A percentile compares a stretch with the other conserved stretches of the same genome.
Conservation (phyloP, 2,113 vertebrate species). For the Podiceps cristatus region DNA sequence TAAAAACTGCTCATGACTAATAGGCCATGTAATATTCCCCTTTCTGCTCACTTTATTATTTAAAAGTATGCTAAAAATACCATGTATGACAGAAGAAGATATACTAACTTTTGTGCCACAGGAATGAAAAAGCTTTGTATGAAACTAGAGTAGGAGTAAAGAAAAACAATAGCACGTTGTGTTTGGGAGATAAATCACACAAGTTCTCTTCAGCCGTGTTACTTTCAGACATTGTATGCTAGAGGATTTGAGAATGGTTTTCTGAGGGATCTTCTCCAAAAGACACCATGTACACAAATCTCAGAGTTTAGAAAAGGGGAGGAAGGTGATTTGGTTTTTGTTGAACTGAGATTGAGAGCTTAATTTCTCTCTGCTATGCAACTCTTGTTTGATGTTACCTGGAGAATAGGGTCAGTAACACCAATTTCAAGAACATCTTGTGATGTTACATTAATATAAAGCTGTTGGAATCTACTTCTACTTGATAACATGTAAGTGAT, state of each 20-base stretch:
- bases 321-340: background rate
- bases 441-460: background rate
- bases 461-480: background rate
- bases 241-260: background rate
- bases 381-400: background rate
- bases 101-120: background rate
- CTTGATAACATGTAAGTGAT: background rate
- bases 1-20: background rate
- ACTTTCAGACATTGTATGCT: background rate
- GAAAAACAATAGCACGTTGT: background rate
- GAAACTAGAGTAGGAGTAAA: background rate
- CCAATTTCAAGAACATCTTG: background rate
- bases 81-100: background rate
- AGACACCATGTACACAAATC: background rate
- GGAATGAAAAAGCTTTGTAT: background rate
- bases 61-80: background rate
- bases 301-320: background rate
- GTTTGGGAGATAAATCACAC: background rate
- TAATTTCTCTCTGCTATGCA: background rate
- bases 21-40: background rate
- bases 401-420: background rate
- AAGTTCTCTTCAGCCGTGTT: background rate
- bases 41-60: background rate
- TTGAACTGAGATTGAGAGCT: background rate
- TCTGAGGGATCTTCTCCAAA: background rate